Base-by-base conservation (phyloP, 2,888 invertebrate genomes). In the Epirrhoe tristata region DNA sequence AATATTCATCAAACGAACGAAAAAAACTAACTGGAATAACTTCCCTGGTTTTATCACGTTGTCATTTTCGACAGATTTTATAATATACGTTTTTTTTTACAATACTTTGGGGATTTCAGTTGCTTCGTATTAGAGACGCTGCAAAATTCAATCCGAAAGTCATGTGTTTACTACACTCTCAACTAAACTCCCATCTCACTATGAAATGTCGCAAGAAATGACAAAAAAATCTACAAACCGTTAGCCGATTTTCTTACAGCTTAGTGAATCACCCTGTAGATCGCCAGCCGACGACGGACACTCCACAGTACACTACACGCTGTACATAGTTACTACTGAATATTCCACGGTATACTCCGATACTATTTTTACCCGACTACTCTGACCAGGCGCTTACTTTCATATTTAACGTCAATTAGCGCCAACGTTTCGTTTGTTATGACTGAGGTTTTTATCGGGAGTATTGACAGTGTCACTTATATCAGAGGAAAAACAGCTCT, bases 281-380 rank as follows among this genome's bases (percentile, higher is more conserved):
- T 84, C 71, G 79, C 69, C 73, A 60, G 24, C 74, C 77, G 90
- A 78, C 83, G 89, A 91, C 82, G 74, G 88, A 87, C 80, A 84
- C 74, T 85, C 70, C 82, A 85, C 86, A 84, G 78, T 32, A 32
- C 63, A 17, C 39, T 16, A 51, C 46, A n/a, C 39, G 5, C 12
- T 43, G 39, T 43, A 43, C 39, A 43, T 12, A 31, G n/a, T 4
- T 12, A 51, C 50, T 17, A 51, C 50, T 17, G 6, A 12, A 31
- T 52, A 52, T 31, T 31, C 52, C 24, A 17, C 6, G 52, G 10
- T 54, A 12, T 77, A 73, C 75, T 66, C 66, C 66, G 65, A 56
- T 43, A 71, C 87, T 91, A 90, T 87, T 87, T 87, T 83, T 88
- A 89, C 24, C 55, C 12, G 43, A 14, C 36, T 54, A 17, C 14